phyloP scores from a whole-genome alignment of 2,113 vertebrate genomes.

The Prunella fulvescens region DNA sequence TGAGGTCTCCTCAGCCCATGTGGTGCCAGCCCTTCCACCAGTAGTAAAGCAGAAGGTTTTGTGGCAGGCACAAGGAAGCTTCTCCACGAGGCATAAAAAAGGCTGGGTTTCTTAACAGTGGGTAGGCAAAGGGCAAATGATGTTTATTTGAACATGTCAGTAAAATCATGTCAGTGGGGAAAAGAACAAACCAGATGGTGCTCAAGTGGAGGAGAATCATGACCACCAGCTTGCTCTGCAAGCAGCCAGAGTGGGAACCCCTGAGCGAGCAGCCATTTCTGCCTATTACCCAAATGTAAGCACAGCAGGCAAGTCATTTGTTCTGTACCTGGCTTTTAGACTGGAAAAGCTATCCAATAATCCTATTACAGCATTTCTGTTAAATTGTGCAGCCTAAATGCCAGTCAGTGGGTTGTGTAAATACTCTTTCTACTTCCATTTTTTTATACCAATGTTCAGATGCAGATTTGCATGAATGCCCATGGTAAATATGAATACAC shows the following conservation, averaged over 20 bases:
- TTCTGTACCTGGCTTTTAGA: not conserved
- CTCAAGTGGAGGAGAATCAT: not conserved
- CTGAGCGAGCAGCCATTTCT: not conserved
- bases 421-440: not conserved
- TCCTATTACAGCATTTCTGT: not conserved
- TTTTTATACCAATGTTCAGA: not conserved
- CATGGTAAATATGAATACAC: not conserved
- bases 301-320: slow-evolving; percentile 22
- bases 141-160: not conserved
- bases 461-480: not conserved
- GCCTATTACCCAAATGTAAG: not conserved
- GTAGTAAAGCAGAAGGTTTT: not conserved
- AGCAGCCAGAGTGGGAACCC: not conserved
- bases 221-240: not conserved
- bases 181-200: not conserved
- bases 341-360: not conserved
- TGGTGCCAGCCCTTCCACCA: not conserved
- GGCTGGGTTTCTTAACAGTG: not conserved
- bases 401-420: not conserved
- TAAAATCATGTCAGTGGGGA: not conserved
- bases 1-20: not conserved
- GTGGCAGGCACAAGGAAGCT: not conserved
- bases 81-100: not conserved
- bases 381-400: not conserved
- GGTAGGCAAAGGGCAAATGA: not conserved